These are phyloP conservation scores for Hirtodrosophila confusa DNA, from an alignment of 2,888 invertebrate genomes.

Conservation along the genomic window DNA sequence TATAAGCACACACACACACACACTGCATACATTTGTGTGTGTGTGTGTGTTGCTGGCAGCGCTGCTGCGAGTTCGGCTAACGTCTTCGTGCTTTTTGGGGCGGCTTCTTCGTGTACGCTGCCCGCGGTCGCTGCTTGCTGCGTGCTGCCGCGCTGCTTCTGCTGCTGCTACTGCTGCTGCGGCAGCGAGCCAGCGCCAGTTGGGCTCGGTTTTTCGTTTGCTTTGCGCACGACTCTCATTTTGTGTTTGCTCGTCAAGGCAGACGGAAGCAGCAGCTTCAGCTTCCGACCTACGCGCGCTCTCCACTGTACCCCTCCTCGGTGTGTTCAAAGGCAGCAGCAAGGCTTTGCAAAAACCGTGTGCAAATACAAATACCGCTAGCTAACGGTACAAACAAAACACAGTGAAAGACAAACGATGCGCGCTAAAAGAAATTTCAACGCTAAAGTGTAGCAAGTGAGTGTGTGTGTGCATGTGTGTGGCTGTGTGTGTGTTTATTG, in stretches of 20 bases:
- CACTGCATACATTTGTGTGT: neutral
- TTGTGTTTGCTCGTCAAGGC: conserved; percentile 78
- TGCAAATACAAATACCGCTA: conserved; percentile 40
- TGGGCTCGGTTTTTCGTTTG: conserved; percentile 69
- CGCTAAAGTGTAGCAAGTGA: conserved; percentile 31
- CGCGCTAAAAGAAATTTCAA: conserved; percentile 37
- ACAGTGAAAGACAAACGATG: conserved; percentile 43
- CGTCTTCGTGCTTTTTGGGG: conserved; percentile 59
- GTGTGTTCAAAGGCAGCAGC: conserved; percentile 6
- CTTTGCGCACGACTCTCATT: conserved; percentile 78
- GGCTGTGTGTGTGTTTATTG: conserved; percentile 29
- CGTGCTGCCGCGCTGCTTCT: conserved; percentile 15
- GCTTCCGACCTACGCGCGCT: conserved; percentile 56
- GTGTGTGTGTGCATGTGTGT: conserved; percentile 16
- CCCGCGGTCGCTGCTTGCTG: conserved; percentile 30
- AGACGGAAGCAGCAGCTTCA: conserved; percentile 68
- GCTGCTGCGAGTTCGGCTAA: conserved; percentile 53
- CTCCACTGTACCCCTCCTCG: too few relatives aligned
- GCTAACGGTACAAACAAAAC: conserved; percentile 50
- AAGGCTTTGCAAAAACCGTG: conserved; percentile 27
- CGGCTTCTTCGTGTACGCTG: conserved; percentile 51
- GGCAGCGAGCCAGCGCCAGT: conserved; percentile 42
- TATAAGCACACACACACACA: conserved; percentile 39
- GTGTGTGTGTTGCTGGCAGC: conserved; percentile 26
- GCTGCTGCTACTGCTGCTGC: conserved; percentile 25